These are phyloP conservation scores for Perdita meconis DNA, from an alignment of 2,888 invertebrate species.

Conservation along the genomic window DNA sequence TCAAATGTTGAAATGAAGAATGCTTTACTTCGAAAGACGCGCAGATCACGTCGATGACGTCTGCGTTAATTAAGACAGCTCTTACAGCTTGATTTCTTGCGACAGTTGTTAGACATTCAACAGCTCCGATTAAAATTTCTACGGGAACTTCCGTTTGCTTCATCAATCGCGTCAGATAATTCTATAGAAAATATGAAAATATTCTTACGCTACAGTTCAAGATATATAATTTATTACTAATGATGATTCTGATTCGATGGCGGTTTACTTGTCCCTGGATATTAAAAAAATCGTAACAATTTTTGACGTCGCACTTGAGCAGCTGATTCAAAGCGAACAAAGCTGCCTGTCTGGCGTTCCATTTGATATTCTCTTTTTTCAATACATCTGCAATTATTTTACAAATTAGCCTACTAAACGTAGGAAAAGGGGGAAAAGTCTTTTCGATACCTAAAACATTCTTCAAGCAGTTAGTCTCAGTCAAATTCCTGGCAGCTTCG, in stretches of 20 bases:
- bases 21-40: slow-evolving; percentile 69
- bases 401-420: too few relatives aligned
- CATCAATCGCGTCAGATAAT: slow-evolving; percentile 64
- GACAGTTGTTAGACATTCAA: slow-evolving; percentile 67
- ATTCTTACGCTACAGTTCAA: not conserved
- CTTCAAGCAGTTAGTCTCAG: slow-evolving; percentile 22
- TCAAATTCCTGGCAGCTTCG: slow-evolving; percentile 72
- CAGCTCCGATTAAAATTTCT: slow-evolving; percentile 63
- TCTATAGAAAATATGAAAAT: slow-evolving; percentile 40
- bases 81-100: slow-evolving; percentile 63
- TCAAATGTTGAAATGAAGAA: too few relatives aligned
- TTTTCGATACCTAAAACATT: slow-evolving; percentile 38
- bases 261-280: slow-evolving; percentile 65
- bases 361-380: slow-evolving; percentile 69
- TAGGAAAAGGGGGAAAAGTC: too few relatives aligned
- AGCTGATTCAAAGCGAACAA: slow-evolving; percentile 73
- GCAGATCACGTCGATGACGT: slow-evolving; percentile 71
- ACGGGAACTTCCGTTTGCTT: slow-evolving; percentile 58
- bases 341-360: slow-evolving; percentile 70
- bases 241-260: not conserved
- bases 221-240: not conserved
- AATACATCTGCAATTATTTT: slow-evolving; percentile 63
- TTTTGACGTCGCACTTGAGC: slow-evolving; percentile 63
- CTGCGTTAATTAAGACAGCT: slow-evolving; percentile 55
- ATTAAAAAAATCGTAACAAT: slow-evolving; percentile 68